A percentile compares a stretch with the other conserved stretches of the same genome.
phyloP scores from a whole-genome alignment of 2,797 vertebrate species.

The Clarias fuscus region DNA sequence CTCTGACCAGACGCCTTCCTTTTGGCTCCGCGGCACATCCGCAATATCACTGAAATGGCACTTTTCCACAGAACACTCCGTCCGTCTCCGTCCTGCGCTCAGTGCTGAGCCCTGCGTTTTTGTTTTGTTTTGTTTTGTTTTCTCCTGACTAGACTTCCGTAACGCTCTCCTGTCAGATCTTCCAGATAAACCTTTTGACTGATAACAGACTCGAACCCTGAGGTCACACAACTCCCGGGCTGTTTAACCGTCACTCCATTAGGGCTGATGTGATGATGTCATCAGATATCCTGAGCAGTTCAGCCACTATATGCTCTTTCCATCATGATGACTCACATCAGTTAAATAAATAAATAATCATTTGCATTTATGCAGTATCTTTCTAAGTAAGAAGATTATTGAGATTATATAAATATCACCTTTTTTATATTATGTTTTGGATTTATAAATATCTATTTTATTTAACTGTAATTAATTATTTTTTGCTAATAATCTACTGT shows the following conservation, averaged over 20 bases:
- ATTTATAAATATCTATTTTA: too few species aligned
- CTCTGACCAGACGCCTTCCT: slow-evolving; percentile 1
- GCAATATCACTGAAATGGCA: slow-evolving; percentile 9
- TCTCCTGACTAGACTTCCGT: slow-evolving; percentile 14
- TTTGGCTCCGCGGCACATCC: neutral
- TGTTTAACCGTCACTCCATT: neutral
- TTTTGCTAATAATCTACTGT: too few species aligned
- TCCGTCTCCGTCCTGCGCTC: neutral
- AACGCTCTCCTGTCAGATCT: neutral
- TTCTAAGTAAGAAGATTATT: too few species aligned
- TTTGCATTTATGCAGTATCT: too few species aligned
- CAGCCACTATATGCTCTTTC: neutral
- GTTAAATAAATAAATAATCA: too few species aligned
- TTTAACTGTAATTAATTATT: too few species aligned
- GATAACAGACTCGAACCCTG: neutral
- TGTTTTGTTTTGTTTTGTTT: neutral
- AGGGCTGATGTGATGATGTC: neutral
- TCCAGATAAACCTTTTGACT: neutral
- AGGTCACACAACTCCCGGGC: neutral
- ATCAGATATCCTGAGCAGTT: neutral
- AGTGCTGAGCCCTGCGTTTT: neutral
- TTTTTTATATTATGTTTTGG: too few species aligned
- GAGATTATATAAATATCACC: too few species aligned
- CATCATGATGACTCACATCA: neutral
- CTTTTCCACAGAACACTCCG: neutral